A percentile compares a stretch with the other conserved stretches of the same genome.
These are phyloP conservation scores for Trachymyrmex cornetzi DNA, from an alignment of 1,140 invertebrate genomes.

Conservation along the genomic window DNA sequence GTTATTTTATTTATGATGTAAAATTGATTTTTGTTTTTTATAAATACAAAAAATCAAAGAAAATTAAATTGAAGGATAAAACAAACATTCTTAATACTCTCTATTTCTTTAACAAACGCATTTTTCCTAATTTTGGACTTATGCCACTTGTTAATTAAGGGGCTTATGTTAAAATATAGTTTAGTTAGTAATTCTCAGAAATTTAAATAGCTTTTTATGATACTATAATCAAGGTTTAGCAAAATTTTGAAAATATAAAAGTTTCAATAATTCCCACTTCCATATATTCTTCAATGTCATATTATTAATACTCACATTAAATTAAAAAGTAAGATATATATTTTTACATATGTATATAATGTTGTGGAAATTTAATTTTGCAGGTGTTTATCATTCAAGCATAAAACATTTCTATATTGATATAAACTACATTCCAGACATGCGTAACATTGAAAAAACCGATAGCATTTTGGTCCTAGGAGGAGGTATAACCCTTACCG, in stretches of 20 bases:
- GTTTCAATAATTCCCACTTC: not conserved
- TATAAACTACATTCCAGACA: constrained; percentile 89
- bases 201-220: no score
- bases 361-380: constrained; percentile 1
- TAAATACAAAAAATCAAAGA: no score
- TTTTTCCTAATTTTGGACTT: no score
- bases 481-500: constrained; percentile 89
- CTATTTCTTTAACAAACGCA: no score
- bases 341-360: not conserved
- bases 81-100: no score
- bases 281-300: not conserved
- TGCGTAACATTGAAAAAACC: constrained; percentile 87
- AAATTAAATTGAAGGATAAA: no score
- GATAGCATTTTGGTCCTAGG: constrained; percentile 88
- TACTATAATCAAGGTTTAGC: not conserved
- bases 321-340: not conserved
- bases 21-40: no score
- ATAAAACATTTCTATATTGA: constrained; percentile 90
- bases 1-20: no score
- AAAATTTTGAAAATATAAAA: not conserved
- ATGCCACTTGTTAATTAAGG: no score
- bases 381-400: constrained; percentile 88
- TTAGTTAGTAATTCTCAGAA: no score
- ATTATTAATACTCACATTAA: not conserved
- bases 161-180: no score